Evolutionary conservation across 2,113 vertebrate species (phyloP).

Genomic region (Paraplagusia blochii): DNA sequence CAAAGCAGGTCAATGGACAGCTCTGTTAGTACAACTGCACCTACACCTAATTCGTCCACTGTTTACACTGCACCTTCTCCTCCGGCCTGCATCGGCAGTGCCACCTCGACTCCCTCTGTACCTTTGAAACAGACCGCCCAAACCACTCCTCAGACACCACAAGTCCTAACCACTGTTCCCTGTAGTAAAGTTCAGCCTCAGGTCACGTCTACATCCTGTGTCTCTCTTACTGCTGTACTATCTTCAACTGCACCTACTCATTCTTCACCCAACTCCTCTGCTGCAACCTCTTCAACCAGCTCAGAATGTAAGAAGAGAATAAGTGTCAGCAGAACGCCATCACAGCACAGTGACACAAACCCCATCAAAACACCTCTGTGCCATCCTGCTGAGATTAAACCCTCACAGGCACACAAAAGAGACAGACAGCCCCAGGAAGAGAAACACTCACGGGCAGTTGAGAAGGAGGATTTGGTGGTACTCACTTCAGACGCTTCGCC

Average conservation of each 20-base stretch:
- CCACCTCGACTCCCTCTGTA: constrained; percentile 20
- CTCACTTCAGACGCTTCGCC: constrained; percentile 69
- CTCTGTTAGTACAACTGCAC: constrained; percentile 21
- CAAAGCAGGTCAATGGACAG: constrained; percentile 33
- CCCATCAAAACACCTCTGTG: constrained; percentile 36
- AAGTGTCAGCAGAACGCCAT: constrained; percentile 28
- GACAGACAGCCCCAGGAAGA: constrained; percentile 44
- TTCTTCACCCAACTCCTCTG: constrained; percentile 25
- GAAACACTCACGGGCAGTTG: constrained; percentile 31
- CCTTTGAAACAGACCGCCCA: constrained; percentile 32
- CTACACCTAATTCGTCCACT: constrained; percentile 2
- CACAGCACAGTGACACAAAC: constrained; percentile 40
- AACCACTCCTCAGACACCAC: constrained; percentile 25
- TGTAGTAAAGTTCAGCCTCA: constrained; percentile 44
- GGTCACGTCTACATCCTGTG: constrained; percentile 9
- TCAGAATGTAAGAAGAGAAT: constrained; percentile 61
- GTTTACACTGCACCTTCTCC: constrained; percentile 24
- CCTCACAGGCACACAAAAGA: constrained; percentile 22
- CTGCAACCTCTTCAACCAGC: constrained; percentile 28
- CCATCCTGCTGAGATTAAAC: constrained; percentile 53
- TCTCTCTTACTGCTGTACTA: constrained; percentile 17
- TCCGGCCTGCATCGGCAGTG: constrained; percentile 27
- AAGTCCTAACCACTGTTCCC: constrained; percentile 14
- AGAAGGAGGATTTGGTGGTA: constrained; percentile 50
- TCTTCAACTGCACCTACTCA: constrained; percentile 24